Evolutionary conservation across 1,140 invertebrate genomes (phyloP).

Genomic region (Manduca sexta): DNA sequence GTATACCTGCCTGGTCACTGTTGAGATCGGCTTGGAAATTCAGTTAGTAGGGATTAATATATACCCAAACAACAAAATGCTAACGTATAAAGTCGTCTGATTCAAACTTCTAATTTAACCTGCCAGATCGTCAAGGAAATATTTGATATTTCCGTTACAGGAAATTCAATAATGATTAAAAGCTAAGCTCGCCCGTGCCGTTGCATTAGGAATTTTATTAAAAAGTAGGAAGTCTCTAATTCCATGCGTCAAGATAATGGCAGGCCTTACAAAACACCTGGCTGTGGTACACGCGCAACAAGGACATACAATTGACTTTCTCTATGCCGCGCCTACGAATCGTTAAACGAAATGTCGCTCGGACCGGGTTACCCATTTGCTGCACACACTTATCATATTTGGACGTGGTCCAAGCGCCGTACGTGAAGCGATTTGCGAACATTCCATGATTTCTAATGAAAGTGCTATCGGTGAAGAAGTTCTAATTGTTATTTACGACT

Average conservation of each 20-base stretch:
- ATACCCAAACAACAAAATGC: no score
- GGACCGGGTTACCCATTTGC: slow-evolving; percentile 49
- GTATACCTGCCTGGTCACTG: no score
- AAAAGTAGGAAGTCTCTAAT: neutral
- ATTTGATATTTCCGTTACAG: no score
- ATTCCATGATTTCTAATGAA: neutral
- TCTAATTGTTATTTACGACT: neutral
- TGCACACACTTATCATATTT: slow-evolving; percentile 38
- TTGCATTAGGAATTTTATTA: no score
- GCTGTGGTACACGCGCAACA: slow-evolving; percentile 19
- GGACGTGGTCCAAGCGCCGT: slow-evolving; percentile 19
- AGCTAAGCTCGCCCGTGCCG: no score
- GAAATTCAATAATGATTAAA: no score
- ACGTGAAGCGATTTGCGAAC: slow-evolving; percentile 17
- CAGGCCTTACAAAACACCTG: slow-evolving; percentile 12
- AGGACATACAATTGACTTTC: slow-evolving; percentile 43
- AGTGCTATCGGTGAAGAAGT: neutral
- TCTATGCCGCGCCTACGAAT: slow-evolving; percentile 21
- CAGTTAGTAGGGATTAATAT: no score
- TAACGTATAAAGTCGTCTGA: no score
- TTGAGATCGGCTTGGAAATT: no score
- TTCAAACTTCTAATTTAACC: no score
- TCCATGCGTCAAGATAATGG: slow-evolving; percentile 4
- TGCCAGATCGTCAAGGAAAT: no score
- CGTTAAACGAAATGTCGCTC: slow-evolving; percentile 32